Evolutionary conservation across 2,797 vertebrate species (phyloP).

Genomic region (Microcaecilia unicolor): DNA sequence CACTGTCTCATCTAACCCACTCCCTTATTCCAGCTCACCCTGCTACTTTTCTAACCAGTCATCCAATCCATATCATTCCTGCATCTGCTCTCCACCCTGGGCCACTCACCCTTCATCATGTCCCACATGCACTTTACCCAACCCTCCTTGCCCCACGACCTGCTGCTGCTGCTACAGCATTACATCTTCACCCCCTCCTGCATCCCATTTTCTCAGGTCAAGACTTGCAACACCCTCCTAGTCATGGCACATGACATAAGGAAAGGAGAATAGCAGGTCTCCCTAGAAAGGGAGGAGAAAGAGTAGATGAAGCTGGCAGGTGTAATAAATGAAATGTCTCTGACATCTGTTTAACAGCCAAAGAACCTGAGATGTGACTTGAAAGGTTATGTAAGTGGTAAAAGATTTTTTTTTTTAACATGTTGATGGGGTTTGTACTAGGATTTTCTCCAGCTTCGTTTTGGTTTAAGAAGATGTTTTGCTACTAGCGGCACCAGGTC

Average conservation of each 20-base stretch:
- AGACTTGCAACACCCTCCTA: slow-evolving; percentile 96
- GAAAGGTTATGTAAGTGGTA: background rate
- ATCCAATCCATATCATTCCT: slow-evolving; percentile 96
- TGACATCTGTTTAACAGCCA: slow-evolving; percentile 29
- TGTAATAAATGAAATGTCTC: slow-evolving; percentile 9
- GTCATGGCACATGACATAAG: slow-evolving; percentile 83
- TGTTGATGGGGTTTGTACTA: slow-evolving; percentile 15
- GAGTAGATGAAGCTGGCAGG: background rate
- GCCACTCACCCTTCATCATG: slow-evolving; percentile 84
- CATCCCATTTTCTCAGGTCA: slow-evolving; percentile 98
- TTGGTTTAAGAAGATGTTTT: too few relatives aligned
- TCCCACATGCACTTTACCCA: slow-evolving; percentile 87
- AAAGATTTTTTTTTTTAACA: background rate
- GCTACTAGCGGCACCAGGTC: too few relatives aligned
- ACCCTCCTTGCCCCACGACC: slow-evolving; percentile 81
- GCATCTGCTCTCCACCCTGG: slow-evolving; percentile 90
- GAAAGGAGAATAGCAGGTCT: slow-evolving; percentile 2
- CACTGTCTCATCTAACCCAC: slow-evolving; percentile 77
- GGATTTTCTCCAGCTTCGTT: slow-evolving; percentile 11
- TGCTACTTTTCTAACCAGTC: slow-evolving; percentile 87
- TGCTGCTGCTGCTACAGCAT: slow-evolving; percentile 77
- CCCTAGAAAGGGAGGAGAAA: slow-evolving; percentile 5
- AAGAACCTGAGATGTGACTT: slow-evolving; percentile 31
- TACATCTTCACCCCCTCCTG: slow-evolving; percentile 90
- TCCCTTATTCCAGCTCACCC: slow-evolving; percentile 87